Evolutionary conservation across 1,140 invertebrate genomes (phyloP).

Genomic region (Bombus consobrinus): DNA sequence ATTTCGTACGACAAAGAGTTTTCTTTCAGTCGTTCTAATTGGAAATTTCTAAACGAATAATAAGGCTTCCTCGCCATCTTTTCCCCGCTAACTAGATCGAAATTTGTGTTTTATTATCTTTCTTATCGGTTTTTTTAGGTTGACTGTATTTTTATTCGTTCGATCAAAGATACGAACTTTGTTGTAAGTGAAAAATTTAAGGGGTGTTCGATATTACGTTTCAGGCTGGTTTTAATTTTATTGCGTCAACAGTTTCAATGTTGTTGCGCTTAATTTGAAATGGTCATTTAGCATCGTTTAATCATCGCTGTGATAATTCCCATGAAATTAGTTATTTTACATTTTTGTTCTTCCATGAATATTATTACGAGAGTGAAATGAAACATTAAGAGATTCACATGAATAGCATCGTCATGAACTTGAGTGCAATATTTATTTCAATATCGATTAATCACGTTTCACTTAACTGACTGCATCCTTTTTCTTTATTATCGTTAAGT

Average conservation of each 20-base stretch:
- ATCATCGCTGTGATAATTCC: not conserved
- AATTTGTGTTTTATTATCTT: not conserved
- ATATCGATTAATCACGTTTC: not conserved
- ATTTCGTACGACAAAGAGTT: not conserved
- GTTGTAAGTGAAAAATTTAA: not conserved
- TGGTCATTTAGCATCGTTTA: not conserved
- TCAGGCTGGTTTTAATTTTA: not conserved
- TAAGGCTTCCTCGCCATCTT: not conserved
- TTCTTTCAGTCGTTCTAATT: not conserved
- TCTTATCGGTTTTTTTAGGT: not conserved
- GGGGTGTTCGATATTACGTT: not conserved
- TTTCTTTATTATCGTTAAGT: no score
- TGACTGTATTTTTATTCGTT: no score
- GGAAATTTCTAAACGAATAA: not conserved
- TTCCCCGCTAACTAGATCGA: not conserved
- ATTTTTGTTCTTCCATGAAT: not conserved
- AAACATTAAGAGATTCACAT: not conserved
- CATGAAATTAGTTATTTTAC: not conserved
- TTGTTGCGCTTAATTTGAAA: not conserved
- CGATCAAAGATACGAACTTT: not conserved
- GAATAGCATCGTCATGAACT: not conserved
- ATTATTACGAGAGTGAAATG: not conserved
- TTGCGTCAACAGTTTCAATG: not conserved
- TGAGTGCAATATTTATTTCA: not conserved
- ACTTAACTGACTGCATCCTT: not conserved